phyloP scores from a whole-genome alignment of 2,888 invertebrate genomes.

The Molanna angustata region DNA sequence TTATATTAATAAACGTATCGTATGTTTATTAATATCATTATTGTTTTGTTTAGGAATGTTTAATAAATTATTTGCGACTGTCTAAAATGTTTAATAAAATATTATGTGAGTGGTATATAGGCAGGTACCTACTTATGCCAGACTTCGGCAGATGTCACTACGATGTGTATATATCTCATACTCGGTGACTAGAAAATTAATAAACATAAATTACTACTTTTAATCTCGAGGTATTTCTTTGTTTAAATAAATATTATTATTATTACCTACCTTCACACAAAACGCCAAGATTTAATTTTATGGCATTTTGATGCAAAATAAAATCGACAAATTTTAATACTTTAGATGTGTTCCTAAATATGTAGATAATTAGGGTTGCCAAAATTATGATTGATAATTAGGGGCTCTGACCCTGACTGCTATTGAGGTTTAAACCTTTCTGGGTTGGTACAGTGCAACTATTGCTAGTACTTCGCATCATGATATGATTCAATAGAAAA shows the following conservation, averaged over 20 bases:
- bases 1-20: background rate
- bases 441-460: too few relatives aligned
- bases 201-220: conserved; percentile 19
- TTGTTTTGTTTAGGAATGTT: conserved; percentile 15
- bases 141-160: conserved; percentile 3
- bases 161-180: too few relatives aligned
- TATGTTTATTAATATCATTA: conserved; percentile 4
- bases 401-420: too few relatives aligned
- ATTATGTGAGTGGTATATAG: conserved; percentile 4
- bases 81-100: too few relatives aligned
- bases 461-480: too few relatives aligned
- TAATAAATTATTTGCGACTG: conserved; percentile 13
- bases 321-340: conserved; percentile 14
- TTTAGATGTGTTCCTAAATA: conserved; percentile 9
- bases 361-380: too few relatives aligned
- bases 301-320: conserved; percentile 22
- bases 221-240: conserved; percentile 22
- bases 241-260: conserved; percentile 13
- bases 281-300: conserved; percentile 20
- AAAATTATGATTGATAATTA: too few relatives aligned
- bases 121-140: conserved; percentile 6
- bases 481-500: too few relatives aligned
- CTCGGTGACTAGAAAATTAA: conserved; percentile 11
- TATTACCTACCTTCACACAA: background rate
- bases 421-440: too few relatives aligned